phyloP scores from a whole-genome alignment of 2,888 invertebrate species.

The Lochmaea capreae region DNA sequence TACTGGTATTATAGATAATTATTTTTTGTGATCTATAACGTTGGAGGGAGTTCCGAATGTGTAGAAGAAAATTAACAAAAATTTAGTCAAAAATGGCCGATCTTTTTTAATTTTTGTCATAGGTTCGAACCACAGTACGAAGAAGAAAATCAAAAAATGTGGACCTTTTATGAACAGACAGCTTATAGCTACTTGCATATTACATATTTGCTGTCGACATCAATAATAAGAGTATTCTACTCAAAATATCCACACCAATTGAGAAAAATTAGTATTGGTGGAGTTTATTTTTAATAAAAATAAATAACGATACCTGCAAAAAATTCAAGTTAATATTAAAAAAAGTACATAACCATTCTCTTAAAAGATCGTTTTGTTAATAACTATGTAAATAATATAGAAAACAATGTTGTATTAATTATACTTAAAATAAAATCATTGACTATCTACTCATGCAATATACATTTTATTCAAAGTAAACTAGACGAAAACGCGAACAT shows the following conservation, averaged over 20 bases:
- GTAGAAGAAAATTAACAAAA: too few relatives aligned
- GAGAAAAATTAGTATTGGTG: background rate
- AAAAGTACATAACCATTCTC: background rate
- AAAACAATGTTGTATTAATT: background rate
- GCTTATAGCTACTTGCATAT: background rate
- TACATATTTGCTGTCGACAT: background rate
- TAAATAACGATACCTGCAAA: background rate
- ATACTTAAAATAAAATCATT: background rate
- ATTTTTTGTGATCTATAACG: too few relatives aligned
- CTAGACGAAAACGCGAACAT: background rate
- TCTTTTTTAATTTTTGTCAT: too few relatives aligned
- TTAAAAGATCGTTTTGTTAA: background rate
- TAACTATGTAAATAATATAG: background rate
- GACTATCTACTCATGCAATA: constrained; percentile 10
- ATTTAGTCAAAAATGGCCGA: too few relatives aligned
- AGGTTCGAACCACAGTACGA: too few relatives aligned
- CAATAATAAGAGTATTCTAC: background rate
- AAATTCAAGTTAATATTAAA: background rate
- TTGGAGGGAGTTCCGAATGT: too few relatives aligned
- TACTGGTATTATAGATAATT: too few relatives aligned
- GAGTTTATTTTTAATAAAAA: background rate
- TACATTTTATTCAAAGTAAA: background rate
- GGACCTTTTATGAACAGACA: background rate
- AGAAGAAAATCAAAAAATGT: too few relatives aligned
- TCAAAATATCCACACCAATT: constrained; percentile 1